phyloP scores from a whole-genome alignment of 1,140 invertebrate species.

The Tachypleus tridentatus region DNA sequence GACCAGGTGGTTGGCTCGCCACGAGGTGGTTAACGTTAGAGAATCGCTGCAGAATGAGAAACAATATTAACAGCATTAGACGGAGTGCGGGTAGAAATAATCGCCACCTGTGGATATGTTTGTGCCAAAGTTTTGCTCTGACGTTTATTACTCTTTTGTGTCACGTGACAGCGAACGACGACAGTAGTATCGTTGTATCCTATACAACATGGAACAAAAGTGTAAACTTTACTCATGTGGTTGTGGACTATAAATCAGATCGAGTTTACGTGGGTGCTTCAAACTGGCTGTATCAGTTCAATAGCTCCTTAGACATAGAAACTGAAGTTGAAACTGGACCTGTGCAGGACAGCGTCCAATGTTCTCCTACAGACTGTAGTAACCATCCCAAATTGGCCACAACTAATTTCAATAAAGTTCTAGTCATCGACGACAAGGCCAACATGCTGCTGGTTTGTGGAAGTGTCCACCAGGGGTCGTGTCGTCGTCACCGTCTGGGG shows the following conservation, averaged over 20 bases:
- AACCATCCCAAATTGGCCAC: conserved; percentile 45
- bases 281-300: conserved; percentile 70
- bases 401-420: conserved; percentile 82
- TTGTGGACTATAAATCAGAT: conserved; percentile 45
- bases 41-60: too few relatives aligned
- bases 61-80: too few relatives aligned
- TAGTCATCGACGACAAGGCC: conserved; percentile 71
- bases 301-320: conserved; percentile 54
- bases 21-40: too few relatives aligned
- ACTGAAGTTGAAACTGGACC: conserved; percentile 57
- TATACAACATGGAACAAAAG: conserved; percentile 32
- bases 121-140: too few relatives aligned
- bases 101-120: too few relatives aligned
- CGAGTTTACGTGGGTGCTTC: conserved; percentile 66
- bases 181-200: conserved; percentile 22
- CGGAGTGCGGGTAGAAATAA: too few relatives aligned
- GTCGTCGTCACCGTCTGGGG: conserved; percentile 65
- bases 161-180: conserved; percentile 3
- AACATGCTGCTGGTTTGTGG: conserved; percentile 74
- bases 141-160: too few relatives aligned
- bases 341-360: conserved; percentile 67
- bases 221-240: conserved; percentile 42
- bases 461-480: conserved; percentile 73
- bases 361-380: conserved; percentile 67
- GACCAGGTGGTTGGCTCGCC: too few relatives aligned